A percentile compares a stretch with the other conserved stretches of the same genome.
Evolutionary conservation across 2,797 vertebrate species (phyloP).

Genomic region (Tiaroga cobitis): DNA sequence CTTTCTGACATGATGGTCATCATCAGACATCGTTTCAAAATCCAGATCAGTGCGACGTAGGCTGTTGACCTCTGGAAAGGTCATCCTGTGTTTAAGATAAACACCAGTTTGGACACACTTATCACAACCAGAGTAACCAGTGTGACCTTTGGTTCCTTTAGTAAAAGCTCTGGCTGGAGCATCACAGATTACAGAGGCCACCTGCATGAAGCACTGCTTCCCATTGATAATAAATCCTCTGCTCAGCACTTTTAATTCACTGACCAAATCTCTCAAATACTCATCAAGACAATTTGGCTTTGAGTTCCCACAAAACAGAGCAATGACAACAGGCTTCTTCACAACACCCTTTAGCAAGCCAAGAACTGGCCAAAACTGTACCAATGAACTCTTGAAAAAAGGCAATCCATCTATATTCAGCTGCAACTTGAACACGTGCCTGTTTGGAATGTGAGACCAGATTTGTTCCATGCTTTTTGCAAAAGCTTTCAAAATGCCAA

Average conservation of each 20-base stretch:
- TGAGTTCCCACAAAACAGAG: neutral
- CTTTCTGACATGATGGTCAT: neutral
- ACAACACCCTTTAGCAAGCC: neutral
- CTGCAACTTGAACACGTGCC: neutral
- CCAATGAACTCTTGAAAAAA: neutral
- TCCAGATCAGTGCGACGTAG: neutral
- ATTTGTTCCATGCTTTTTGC: neutral
- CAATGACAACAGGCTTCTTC: neutral
- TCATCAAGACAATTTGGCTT: neutral
- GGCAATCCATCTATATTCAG: neutral
- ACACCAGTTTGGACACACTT: neutral
- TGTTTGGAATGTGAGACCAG: neutral
- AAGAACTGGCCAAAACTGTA: neutral
- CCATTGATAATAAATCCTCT: no score
- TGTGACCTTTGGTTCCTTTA: neutral
- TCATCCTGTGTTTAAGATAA: neutral
- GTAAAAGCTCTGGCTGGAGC: neutral
- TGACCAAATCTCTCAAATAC: neutral
- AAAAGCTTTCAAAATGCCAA: neutral
- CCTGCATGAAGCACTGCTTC: neutral
- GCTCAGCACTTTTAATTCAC: neutral
- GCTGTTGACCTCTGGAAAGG: neutral
- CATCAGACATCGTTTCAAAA: neutral
- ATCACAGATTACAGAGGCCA: neutral
- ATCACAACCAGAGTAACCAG: neutral